These are phyloP conservation scores for Steatocranus sp. DNA, from an alignment of 2,797 vertebrate species.

Conservation along the genomic window DNA sequence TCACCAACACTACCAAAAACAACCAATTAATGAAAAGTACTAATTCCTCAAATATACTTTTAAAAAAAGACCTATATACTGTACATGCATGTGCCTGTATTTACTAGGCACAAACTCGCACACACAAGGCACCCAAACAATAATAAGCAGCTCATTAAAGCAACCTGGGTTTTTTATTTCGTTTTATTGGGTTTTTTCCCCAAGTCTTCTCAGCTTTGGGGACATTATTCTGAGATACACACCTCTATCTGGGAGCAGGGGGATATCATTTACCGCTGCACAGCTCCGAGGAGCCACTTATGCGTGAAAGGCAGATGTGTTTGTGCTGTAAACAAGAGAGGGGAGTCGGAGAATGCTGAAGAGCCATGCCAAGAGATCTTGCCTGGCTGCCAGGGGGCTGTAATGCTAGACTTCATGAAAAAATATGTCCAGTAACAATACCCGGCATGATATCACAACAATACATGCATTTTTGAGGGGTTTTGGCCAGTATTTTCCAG, in stretches of 20 bases:
- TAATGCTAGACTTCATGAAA: slow-evolving; percentile 16
- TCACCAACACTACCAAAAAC: background rate
- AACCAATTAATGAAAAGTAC: background rate
- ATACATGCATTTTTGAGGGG: background rate
- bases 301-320: slow-evolving; percentile 71
- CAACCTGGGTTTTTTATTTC: slow-evolving; percentile 10
- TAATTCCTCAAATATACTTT: background rate
- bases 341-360: slow-evolving; percentile 30
- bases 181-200: slow-evolving; percentile 12
- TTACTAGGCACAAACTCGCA: background rate
- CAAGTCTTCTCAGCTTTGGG: slow-evolving; percentile 52
- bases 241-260: slow-evolving; percentile 47
- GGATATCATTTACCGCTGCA: slow-evolving; percentile 52
- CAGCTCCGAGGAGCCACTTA: slow-evolving; percentile 63
- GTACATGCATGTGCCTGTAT: background rate
- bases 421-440: slow-evolving; percentile 16
- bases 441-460: slow-evolving; percentile 9
- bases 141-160: slow-evolving; percentile 54
- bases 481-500: background rate
- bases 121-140: slow-evolving; percentile 8
- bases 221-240: slow-evolving; percentile 41
- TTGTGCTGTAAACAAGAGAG: slow-evolving; percentile 68
- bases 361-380: slow-evolving; percentile 52
- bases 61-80: background rate
- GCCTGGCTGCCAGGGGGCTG: slow-evolving; percentile 41